A percentile compares a stretch with the other conserved stretches of the same genome.
phyloP scores from a whole-genome alignment of 2,113 vertebrate species.

The Sceloporus undulatus region DNA sequence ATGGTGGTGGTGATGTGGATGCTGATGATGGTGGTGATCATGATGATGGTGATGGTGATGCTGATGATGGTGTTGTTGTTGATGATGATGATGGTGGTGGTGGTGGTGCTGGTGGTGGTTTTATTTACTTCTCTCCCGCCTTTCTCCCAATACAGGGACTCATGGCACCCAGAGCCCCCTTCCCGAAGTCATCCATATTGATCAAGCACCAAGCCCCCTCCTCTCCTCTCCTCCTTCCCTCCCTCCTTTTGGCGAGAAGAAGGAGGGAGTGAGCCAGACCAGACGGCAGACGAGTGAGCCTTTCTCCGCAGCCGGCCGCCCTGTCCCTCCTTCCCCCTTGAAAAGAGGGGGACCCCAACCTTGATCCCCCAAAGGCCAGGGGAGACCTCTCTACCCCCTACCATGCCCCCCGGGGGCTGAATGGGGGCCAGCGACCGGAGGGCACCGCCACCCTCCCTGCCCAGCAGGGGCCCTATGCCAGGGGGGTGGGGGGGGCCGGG shows the following conservation, averaged over 20 bases:
- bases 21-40: too few species aligned
- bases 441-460: constrained; percentile 41
- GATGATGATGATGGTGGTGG: too few species aligned
- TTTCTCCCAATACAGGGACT: not conserved
- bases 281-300: constrained; percentile 9
- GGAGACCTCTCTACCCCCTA: constrained; percentile 17
- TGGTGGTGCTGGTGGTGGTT: too few species aligned
- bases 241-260: constrained; percentile 15
- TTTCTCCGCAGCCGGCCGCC: not conserved
- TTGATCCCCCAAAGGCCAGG: not conserved
- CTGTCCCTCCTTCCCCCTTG: not conserved
- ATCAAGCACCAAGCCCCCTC: constrained; percentile 1
- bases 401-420: constrained; percentile 64
- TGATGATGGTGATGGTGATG: too few species aligned
- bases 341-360: not conserved
- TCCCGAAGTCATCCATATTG: constrained; percentile 32
- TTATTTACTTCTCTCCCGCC: too few species aligned
- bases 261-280: not conserved
- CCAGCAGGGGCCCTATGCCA: constrained; percentile 10
- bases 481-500: constrained; percentile 34
- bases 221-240: not conserved
- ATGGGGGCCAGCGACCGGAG: constrained; percentile 1
- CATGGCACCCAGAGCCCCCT: not conserved
- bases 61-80: too few species aligned
- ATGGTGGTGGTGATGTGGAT: too few species aligned